Percentiles rank a stretch among this genome's conserved stretches.
Conservation (phyloP, 2,888 invertebrate genomes). For the Bombylius discolor region DNA sequence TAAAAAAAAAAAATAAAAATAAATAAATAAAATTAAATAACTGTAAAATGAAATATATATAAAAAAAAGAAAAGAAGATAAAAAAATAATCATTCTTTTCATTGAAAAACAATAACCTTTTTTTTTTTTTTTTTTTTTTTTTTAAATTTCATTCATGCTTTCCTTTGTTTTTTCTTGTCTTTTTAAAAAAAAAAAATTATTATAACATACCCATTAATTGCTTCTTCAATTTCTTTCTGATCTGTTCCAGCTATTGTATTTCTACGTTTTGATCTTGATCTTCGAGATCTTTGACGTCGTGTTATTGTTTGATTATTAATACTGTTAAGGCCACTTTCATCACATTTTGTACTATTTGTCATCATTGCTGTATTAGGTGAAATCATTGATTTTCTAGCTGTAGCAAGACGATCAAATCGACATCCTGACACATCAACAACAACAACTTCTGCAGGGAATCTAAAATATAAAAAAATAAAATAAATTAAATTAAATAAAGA, state of each 20-base stretch:
- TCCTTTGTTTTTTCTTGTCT: background rate
- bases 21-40: too few relatives aligned
- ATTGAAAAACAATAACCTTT: background rate
- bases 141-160: background rate
- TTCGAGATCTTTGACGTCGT: slow-evolving; percentile 56
- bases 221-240: slow-evolving; percentile 78
- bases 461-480: slow-evolving; percentile 24
- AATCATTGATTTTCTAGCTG: slow-evolving; percentile 63
- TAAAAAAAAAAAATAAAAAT: too few relatives aligned
- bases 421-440: slow-evolving; percentile 80
- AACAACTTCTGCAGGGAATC: slow-evolving; percentile 78
- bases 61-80: too few relatives aligned
- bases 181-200: background rate
- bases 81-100: too few relatives aligned
- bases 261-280: slow-evolving; percentile 69
- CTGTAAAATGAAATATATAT: too few relatives aligned
- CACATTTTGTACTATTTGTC: slow-evolving; percentile 10
- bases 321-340: slow-evolving; percentile 10
- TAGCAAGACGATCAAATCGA: slow-evolving; percentile 80
- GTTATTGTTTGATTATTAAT: slow-evolving; percentile 50
- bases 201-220: slow-evolving; percentile 63
- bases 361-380: background rate
- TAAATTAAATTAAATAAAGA: background rate
- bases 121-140: background rate
- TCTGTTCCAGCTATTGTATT: slow-evolving; percentile 86